Evolutionary conservation across 1,140 invertebrate species (phyloP).

Genomic region (Oryctes rhinoceros): DNA sequence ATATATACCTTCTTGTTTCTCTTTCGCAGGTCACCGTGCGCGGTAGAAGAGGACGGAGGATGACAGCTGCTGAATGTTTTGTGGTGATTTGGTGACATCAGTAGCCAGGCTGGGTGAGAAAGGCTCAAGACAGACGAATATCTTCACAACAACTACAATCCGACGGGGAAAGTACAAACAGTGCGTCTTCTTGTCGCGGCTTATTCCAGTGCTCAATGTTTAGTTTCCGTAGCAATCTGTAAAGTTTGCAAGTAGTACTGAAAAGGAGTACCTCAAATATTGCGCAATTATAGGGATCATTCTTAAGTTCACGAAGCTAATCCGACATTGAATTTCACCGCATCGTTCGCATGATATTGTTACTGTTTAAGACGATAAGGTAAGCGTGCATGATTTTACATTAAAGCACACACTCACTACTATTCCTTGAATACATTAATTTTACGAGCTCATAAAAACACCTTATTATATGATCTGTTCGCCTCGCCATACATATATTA

Average conservation of each 20-base stretch:
- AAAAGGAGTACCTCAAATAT: neutral
- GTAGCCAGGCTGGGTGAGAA: constrained; percentile 46
- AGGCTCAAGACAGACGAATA: neutral
- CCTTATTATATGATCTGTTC: constrained; percentile 16
- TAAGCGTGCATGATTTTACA: constrained; percentile 10
- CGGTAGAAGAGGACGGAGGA: constrained; percentile 51
- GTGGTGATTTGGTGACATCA: constrained; percentile 56
- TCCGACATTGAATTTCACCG: too few relatives aligned
- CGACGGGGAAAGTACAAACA: constrained; percentile 15
- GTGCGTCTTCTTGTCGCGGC: neutral
- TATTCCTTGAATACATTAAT: constrained; percentile 18
- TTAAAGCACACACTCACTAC: constrained; percentile 13
- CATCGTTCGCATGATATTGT: neutral
- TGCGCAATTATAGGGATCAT: too few relatives aligned
- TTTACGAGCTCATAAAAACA: constrained; percentile 32
- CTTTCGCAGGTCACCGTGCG: constrained; percentile 47
- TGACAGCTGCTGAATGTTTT: constrained; percentile 54
- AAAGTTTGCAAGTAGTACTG: neutral
- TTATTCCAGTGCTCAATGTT: neutral
- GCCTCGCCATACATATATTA: neutral
- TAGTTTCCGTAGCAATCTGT: neutral
- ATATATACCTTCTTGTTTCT: constrained; percentile 48
- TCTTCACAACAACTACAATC: constrained; percentile 13
- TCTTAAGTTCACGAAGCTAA: neutral
- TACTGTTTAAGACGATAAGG: constrained; percentile 20